These are phyloP conservation scores for Nasonia giraulti DNA, from an alignment of 1,140 invertebrate species.

Conservation along the genomic window DNA sequence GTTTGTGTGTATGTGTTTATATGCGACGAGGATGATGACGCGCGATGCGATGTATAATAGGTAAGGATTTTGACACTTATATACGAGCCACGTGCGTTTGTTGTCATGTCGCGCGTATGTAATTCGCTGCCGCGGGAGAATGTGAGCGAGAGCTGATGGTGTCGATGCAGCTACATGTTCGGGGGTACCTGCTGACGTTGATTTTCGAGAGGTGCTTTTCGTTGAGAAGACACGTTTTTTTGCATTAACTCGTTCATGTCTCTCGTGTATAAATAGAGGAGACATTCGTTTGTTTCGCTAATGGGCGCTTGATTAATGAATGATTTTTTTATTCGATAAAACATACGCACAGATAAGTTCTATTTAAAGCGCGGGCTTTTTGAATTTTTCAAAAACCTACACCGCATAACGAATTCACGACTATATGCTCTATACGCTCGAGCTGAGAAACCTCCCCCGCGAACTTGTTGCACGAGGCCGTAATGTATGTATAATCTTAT, in stretches of 20 bases:
- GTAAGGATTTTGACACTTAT: not conserved
- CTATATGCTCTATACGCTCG: too few species aligned
- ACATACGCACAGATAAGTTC: too few species aligned
- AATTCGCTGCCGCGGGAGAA: not conserved
- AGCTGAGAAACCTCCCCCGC: not conserved
- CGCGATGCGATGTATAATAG: not conserved
- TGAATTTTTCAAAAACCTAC: not conserved
- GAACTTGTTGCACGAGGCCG: not conserved
- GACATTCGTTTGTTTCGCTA: too few species aligned
- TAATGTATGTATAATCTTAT: slow-evolving; percentile 1
- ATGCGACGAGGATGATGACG: not conserved
- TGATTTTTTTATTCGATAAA: too few species aligned
- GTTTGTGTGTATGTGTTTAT: too few species aligned
- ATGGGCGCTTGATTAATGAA: too few species aligned
- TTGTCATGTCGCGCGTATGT: slow-evolving; percentile 5
- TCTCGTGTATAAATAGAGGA: too few species aligned
- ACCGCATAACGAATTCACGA: too few species aligned
- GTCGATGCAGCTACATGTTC: too few species aligned
- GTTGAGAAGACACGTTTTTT: not conserved
- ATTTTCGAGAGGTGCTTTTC: not conserved
- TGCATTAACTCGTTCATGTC: not conserved
- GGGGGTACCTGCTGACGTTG: not conserved
- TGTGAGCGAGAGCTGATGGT: too few species aligned
- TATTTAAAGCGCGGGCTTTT: too few species aligned
- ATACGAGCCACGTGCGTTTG: slow-evolving; percentile 30